Evolutionary conservation across 2,113 vertebrate species (phyloP), one percentile per base, ranked within the genome.

Genomic region (Mugil cephalus): DNA sequence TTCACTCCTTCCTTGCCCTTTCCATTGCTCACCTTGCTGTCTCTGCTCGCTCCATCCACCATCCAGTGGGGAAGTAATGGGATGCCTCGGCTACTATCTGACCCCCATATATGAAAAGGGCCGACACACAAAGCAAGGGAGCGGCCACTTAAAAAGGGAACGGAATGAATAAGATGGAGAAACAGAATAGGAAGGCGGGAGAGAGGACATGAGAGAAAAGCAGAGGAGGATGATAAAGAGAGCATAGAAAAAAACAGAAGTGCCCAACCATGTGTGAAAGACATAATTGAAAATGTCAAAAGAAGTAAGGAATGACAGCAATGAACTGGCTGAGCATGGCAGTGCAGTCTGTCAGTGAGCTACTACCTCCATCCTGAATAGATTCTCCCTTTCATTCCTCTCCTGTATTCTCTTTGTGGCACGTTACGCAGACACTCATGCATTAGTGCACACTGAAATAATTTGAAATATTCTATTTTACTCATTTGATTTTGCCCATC

Each of bases 201-300:
- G 36, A 43, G 35, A 63, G 19, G n/a, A 42, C 1, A 14, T 15
- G 39, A 67, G 83, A 78, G 64, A 62, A 69, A 78, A 70, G 74
- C 61, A 79, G 54, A 55, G 46, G 43, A 80, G 46, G 82, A 55
- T 54, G 68, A 86, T 78, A 86, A 87, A 74, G 59, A 64, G 55
- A 59, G 71, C n/a, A 21, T 7, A 47, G 55, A 47, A 15, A 68
- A 70, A 74, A 85, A 86, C 69, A 70, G 50, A 90, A 83, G 84
- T 15, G 74, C 65, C 75, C 81, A 88, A 85, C 89, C 90, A 91
- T 84, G 91, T 92, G 91, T 93, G 92, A 93, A 93, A 92, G 91
- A 91, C 91, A 90, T 93, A 93, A 93, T 93, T 93, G 92, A 93
- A 94, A 94, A 93, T 93, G 92, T 93, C 92, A 93, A 93, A 92